phyloP scores from a whole-genome alignment of 2,888 invertebrate genomes.

The Nemapogon koenigi region DNA sequence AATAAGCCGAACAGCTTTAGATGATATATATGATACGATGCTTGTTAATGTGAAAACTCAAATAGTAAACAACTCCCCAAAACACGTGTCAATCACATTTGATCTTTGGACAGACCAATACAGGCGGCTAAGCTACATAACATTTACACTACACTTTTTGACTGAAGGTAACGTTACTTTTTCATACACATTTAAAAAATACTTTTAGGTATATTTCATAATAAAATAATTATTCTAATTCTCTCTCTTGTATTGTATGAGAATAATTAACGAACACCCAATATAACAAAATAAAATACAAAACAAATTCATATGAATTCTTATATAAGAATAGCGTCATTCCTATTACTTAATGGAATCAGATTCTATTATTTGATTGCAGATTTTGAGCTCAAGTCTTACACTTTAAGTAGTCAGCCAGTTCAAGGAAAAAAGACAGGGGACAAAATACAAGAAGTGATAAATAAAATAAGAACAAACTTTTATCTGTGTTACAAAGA shows the following conservation, averaged over 20 bases:
- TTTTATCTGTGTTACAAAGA: not conserved
- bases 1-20: not conserved
- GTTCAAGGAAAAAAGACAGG: slow-evolving; percentile 3
- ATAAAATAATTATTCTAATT: no score
- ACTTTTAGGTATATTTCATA: no score
- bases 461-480: not conserved
- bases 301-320: no score
- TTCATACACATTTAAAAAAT: no score
- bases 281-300: no score
- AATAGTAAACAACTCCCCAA: not conserved
- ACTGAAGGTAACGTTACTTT: not conserved
- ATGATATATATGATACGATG: not conserved
- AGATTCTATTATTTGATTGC: not conserved
- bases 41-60: not conserved
- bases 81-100: not conserved
- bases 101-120: not conserved
- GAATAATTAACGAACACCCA: no score
- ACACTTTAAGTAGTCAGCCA: slow-evolving; percentile 1
- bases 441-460: slow-evolving; percentile 4
- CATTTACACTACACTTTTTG: not conserved
- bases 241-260: no score
- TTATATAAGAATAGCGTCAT: no score
- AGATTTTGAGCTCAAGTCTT: not conserved
- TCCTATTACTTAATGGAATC: not conserved
- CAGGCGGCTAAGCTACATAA: not conserved